Base-by-base conservation (phyloP, 2,888 invertebrate genomes). In the Bembecia ichneumoniformis region DNA sequence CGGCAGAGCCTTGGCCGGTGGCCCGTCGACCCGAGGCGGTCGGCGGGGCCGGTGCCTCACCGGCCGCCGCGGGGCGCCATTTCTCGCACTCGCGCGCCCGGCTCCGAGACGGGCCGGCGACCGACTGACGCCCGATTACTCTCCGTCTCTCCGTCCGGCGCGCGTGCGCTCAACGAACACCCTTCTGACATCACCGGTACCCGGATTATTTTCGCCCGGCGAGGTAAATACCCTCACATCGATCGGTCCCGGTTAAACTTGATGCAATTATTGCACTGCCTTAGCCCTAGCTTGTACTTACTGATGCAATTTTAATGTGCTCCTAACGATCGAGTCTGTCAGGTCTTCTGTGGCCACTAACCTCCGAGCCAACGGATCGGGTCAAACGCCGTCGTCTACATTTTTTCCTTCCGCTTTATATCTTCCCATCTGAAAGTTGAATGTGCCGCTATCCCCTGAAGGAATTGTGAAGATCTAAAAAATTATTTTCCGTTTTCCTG, bases 141-240 rank as follows among this genome's bases (percentile, higher is more conserved):
- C 74, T 73, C 57, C 59, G 51, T 49, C 28, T 28, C 28, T 28
- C 9, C 28, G 28, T 50, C 47, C 58, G 49, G 58, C 62, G 55
- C 74, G 68, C 74, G 59, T 59, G 68, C 73, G 73, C 58, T 48
- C 55, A 48, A 2, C 7, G 7, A 9, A 28, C 59, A 46, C 45
- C 69, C 73, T 28, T 73, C 80, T 82, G 84, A 82, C 84, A 83
- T 82, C 86, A 84, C 82, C 79, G 77, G 74, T 73, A 79, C 83
- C 81, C 83, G 80, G 86, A 84, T 83, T 87, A 86, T 87, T 87
- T 87, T 86, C 73, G 78, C 83, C 81, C 80, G 78, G 74, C 82
- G 86, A 84, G 86, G 86, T 87, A 87, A 86, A 86, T 86, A 87
- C 84, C 86, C 86, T 83, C 83, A 79, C 81, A 87, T 87, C 84